A percentile compares a stretch with the other conserved stretches of the same genome.
Evolutionary conservation across 2,888 invertebrate genomes (phyloP).

Genomic region (Blomia tropicalis): DNA sequence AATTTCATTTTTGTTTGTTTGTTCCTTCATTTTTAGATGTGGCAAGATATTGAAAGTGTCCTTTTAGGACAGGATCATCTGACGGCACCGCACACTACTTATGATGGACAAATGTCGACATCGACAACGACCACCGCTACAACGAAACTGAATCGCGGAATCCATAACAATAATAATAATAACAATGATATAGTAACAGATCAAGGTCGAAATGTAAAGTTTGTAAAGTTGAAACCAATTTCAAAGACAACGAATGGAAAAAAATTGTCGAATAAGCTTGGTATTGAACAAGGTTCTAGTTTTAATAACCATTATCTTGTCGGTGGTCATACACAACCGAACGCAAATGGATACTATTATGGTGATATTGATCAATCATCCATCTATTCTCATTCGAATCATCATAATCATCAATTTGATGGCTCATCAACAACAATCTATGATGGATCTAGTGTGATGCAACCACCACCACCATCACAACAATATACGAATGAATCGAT

Average conservation of each 20-base stretch:
- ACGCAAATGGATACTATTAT: no score
- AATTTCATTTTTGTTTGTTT: neutral
- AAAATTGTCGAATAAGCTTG: no score
- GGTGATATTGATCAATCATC: no score
- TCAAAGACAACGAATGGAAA: no score
- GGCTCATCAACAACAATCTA: neutral
- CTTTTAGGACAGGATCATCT: slow-evolving; percentile 34
- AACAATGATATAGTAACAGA: no score
- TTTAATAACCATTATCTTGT: no score
- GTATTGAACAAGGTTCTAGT: no score
- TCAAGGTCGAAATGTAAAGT: no score
- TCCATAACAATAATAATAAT: no score
- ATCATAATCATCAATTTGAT: neutral
- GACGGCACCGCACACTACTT: neutral
- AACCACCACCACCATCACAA: neutral
- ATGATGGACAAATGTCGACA: neutral
- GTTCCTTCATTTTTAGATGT: slow-evolving; percentile 35
- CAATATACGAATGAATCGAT: neutral
- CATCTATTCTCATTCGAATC: neutral
- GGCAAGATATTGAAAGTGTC: slow-evolving; percentile 41
- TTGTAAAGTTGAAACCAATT: no score
- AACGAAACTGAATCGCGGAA: no score
- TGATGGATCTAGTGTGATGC: neutral
- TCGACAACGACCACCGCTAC: neutral
- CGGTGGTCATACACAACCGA: no score